phyloP scores from a whole-genome alignment of 2,888 invertebrate species.

The Mythimna albipuncta region DNA sequence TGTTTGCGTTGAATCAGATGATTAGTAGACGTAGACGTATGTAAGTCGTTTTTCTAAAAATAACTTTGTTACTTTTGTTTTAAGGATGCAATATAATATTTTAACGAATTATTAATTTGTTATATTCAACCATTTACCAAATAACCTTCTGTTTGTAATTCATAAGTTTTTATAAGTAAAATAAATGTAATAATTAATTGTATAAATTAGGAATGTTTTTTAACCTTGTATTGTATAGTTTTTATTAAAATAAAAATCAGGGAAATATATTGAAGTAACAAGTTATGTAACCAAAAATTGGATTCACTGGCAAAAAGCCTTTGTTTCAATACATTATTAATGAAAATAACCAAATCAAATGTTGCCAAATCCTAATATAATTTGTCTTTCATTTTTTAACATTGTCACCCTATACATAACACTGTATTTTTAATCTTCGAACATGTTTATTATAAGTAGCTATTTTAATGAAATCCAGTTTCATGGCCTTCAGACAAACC shows the following conservation, averaged over 20 bases:
- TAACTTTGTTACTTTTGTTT: too few species aligned
- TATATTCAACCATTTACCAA: background rate
- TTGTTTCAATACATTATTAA: background rate
- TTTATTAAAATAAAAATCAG: conserved; percentile 11
- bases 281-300: too few species aligned
- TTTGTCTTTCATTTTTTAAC: background rate
- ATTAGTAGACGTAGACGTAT: too few species aligned
- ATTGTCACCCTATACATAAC: background rate
- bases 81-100: too few species aligned
- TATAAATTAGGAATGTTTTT: conserved; percentile 41
- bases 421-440: conserved; percentile 17
- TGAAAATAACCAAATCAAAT: background rate
- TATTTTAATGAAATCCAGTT: conserved; percentile 47
- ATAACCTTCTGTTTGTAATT: conserved; percentile 23
- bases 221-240: conserved; percentile 17
- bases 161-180: conserved; percentile 55
- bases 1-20: too few species aligned
- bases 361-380: conserved; percentile 17
- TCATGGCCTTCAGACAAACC: conserved; percentile 45
- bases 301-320: background rate
- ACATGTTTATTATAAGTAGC: conserved; percentile 49
- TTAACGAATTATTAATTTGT: too few species aligned
- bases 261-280: background rate
- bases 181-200: conserved; percentile 37
- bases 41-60: too few species aligned